Conservation (phyloP, 2,888 invertebrate genomes). For the Rhagophthalmus giganteus region DNA sequence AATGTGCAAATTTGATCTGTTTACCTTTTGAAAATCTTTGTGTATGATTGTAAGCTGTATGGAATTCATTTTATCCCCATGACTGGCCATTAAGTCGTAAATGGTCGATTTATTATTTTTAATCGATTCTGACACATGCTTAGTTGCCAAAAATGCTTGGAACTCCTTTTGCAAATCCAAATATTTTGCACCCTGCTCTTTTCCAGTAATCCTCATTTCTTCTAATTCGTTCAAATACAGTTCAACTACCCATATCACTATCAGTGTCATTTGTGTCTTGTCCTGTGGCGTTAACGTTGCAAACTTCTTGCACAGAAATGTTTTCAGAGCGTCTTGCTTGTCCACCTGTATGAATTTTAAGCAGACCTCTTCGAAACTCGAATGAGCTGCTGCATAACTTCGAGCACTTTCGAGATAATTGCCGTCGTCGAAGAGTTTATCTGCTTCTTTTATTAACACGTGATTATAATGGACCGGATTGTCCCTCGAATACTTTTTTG, state of each 20-base stretch:
- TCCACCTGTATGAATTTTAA: constrained; percentile 84
- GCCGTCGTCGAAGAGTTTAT: constrained; percentile 76
- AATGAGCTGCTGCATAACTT: constrained; percentile 86
- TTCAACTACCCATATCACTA: constrained; percentile 94
- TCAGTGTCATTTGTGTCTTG: constrained; percentile 86
- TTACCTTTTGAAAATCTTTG: constrained; percentile 84
- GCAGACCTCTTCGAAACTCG: constrained; percentile 92
- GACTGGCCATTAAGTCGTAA: constrained; percentile 89
- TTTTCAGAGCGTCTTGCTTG: constrained; percentile 83
- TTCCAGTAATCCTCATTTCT: constrained; percentile 61
- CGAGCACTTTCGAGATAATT: constrained; percentile 83
- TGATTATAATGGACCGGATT: constrained; percentile 82
- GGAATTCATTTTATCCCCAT: constrained; percentile 90
- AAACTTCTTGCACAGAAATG: constrained; percentile 83
- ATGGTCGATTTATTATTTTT: constrained; percentile 80
- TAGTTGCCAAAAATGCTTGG: constrained; percentile 71
- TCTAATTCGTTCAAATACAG: constrained; percentile 88
- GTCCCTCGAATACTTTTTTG: constrained; percentile 80
- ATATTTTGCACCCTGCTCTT: constrained; percentile 55
- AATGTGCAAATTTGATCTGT: too few relatives aligned
- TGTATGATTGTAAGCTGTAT: constrained; percentile 85
- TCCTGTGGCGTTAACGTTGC: constrained; percentile 72
- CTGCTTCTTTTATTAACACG: constrained; percentile 86
- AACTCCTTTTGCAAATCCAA: constrained; percentile 73
- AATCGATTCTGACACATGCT: constrained; percentile 77